Evolutionary conservation across 2,888 invertebrate species (phyloP).

Genomic region (Odiellus spinosus): DNA sequence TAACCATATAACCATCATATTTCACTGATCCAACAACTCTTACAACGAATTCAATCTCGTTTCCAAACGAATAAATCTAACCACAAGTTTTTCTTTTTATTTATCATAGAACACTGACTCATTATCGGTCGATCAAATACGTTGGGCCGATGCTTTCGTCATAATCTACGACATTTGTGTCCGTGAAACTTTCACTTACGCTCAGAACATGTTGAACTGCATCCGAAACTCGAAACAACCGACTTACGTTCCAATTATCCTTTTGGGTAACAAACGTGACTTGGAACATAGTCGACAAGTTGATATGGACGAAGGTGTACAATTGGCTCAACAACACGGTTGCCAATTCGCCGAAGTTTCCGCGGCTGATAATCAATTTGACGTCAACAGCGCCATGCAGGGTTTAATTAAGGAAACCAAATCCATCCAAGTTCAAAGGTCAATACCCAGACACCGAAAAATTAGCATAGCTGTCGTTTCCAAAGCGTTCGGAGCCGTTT

Average conservation of each 20-base stretch:
- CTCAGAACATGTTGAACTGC: neutral
- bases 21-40: no score
- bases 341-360: conserved; percentile 27
- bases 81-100: neutral
- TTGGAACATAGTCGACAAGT: conserved; percentile 56
- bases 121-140: conserved; percentile 49
- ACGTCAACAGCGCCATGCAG: conserved; percentile 8
- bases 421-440: conserved; percentile 4
- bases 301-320: conserved; percentile 9
- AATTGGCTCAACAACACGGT: conserved; percentile 12
- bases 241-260: conserved; percentile 1
- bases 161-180: conserved; percentile 66
- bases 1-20: no score
- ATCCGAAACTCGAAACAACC: neutral
- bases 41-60: no score
- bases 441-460: conserved; percentile 7
- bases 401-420: conserved; percentile 5
- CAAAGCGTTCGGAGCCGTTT: conserved; percentile 15
- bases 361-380: conserved; percentile 10
- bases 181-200: conserved; percentile 44
- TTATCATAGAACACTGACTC: conserved; percentile 41
- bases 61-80: no score
- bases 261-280: conserved; percentile 15
- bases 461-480: conserved; percentile 14
- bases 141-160: conserved; percentile 69